Base-by-base conservation (phyloP, 2,888 invertebrate species). In the Drosophila mulleri region DNA sequence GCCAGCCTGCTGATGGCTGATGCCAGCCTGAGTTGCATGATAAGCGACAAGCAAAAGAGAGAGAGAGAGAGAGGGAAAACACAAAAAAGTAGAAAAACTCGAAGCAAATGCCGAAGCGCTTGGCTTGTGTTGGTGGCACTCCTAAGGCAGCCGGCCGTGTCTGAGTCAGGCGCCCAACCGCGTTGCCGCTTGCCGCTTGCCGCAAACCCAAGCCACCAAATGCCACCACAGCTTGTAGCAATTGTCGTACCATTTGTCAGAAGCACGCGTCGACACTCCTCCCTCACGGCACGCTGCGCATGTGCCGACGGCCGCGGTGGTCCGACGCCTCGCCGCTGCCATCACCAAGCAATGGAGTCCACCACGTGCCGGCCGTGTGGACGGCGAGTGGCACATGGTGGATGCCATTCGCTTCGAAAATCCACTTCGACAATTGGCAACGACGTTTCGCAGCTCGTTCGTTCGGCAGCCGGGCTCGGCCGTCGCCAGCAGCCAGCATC, bases 241-340 rank as follows among this genome's bases (percentile, higher is more conserved):
- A 89, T 91, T 92, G 91, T 91, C 91, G 91, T 91, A 91, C 90
- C 91, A 91, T 91, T 91, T 91, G 92, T 92, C 91, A 92, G 91
- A 83, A 78, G 83, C 81, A 82, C 75, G 59, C 72, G 64, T 64
- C 71, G 83, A 91, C 86, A 91, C 91, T 91, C 91, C 91, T 91
- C 91, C 91, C 90, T 88, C 91, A 70, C 59, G 23, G 26, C 45
- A 26, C 44, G 85, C 20, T 81, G 91, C 91, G 91, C 92, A 89
- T 91, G 91, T 85, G 88, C 89, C 83, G 54, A 54, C 11, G n/a
- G 23, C 8, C 39, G 20, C 14, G n/a, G 12, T 2, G 35, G 16
- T n/a, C 23, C 52, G 11, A 12, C 72, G 48, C 35, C 72, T 37
- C 70, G 42, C 59, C 64, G 71, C 74, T 50, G 60, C 20, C 29